Percentiles rank a stretch among this genome's conserved stretches.
phyloP scores from a whole-genome alignment of 2,113 vertebrate species.

The Ancistrus triradiatus region DNA sequence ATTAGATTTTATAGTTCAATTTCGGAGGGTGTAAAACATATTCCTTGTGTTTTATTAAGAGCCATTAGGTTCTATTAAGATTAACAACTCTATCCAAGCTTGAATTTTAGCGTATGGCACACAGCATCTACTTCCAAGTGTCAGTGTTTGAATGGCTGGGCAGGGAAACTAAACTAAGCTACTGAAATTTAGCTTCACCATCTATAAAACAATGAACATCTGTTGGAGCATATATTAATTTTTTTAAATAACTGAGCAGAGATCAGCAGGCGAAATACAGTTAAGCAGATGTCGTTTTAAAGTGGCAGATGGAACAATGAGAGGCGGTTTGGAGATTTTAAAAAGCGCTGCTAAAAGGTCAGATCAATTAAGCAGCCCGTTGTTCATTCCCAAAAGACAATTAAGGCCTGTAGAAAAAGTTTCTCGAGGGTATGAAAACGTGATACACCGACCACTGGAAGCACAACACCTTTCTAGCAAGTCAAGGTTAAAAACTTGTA shows the following conservation, averaged over 20 bases:
- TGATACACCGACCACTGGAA: slow-evolving; percentile 45
- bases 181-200: slow-evolving; percentile 79
- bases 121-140: slow-evolving; percentile 76
- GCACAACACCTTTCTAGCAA: slow-evolving; percentile 63
- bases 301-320: slow-evolving; percentile 99
- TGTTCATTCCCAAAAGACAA: slow-evolving; percentile 94
- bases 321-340: slow-evolving; percentile 95
- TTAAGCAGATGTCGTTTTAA: slow-evolving; percentile 99
- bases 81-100: no score
- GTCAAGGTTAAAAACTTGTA: slow-evolving; percentile 72
- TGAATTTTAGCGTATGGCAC: background rate
- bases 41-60: background rate
- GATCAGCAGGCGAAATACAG: slow-evolving; percentile 99
- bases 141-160: slow-evolving; percentile 88
- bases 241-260: slow-evolving; percentile 98
- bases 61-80: background rate
- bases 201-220: slow-evolving; percentile 99
- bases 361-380: slow-evolving; percentile 99
- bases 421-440: slow-evolving; percentile 65
- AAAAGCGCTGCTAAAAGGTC: slow-evolving; percentile 97
- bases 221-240: slow-evolving; percentile 99
- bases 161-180: slow-evolving; percentile 77
- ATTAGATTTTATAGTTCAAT: no score
- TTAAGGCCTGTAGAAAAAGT: slow-evolving; percentile 89
- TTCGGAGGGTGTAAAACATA: no score